Percentiles rank a stretch among this genome's conserved stretches.
phyloP scores from a whole-genome alignment of 2,113 vertebrate genomes.

The Epinephelus moara region DNA sequence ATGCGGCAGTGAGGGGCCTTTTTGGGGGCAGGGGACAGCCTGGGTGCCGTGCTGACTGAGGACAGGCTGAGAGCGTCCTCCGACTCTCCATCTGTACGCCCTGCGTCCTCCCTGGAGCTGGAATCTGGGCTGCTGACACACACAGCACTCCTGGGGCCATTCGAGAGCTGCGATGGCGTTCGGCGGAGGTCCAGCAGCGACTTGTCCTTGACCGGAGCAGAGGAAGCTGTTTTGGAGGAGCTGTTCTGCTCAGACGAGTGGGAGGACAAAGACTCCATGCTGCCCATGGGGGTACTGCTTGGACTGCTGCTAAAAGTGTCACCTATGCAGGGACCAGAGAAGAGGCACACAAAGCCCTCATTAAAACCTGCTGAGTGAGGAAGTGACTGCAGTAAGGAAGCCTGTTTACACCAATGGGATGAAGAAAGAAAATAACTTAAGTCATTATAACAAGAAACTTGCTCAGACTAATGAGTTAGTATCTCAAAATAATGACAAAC shows the following conservation, averaged over 20 bases:
- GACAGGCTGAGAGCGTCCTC: conserved; percentile 92
- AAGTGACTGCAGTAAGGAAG: neutral
- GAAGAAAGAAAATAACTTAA: no score
- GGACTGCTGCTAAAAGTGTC: conserved; percentile 96
- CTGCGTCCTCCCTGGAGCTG: conserved; percentile 92
- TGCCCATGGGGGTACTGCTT: conserved; percentile 96
- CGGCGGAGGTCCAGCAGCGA: conserved; percentile 63
- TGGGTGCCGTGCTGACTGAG: conserved; percentile 81
- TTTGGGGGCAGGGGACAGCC: conserved; percentile 84
- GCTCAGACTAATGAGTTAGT: no score
- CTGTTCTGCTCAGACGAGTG: conserved; percentile 96
- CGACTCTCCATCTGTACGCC: conserved; percentile 92
- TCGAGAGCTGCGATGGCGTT: conserved; percentile 83
- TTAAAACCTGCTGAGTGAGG: conserved; percentile 72
- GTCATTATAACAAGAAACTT: no score
- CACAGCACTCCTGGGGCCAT: conserved; percentile 82
- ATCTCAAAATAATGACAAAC: no score
- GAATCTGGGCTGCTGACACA: conserved; percentile 94
- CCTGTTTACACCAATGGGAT: no score
- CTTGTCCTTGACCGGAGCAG: conserved; percentile 78
- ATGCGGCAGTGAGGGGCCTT: conserved; percentile 85
- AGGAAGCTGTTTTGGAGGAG: conserved; percentile 85
- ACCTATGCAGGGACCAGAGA: conserved; percentile 85
- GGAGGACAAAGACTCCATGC: conserved; percentile 96
- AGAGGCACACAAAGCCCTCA: conserved; percentile 58